phyloP scores from a whole-genome alignment of 2,888 invertebrate genomes.

The Hololepta plana region DNA sequence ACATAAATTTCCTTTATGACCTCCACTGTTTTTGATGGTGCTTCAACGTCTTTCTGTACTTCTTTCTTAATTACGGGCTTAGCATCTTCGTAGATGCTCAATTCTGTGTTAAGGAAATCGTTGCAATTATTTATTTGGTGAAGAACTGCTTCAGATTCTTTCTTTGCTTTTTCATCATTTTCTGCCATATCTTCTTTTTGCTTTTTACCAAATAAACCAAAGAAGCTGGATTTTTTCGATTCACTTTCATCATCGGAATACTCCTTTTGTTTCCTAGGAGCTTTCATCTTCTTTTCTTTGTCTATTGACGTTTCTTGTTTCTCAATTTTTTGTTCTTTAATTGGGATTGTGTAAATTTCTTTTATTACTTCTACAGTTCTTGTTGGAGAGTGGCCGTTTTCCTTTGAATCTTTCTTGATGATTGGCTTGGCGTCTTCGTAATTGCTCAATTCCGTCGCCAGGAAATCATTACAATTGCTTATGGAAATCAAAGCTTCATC shows the following conservation, averaged over 20 bases:
- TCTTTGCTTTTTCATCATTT: constrained; percentile 5
- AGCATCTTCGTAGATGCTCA: constrained; percentile 15
- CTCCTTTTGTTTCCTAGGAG: no score
- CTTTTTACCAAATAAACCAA: constrained; percentile 17
- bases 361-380: no score
- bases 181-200: constrained; percentile 10
- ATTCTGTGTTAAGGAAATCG: constrained; percentile 17
- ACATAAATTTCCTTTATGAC: no score
- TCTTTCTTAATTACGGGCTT: constrained; percentile 6
- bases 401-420: no score
- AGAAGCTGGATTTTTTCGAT: constrained; percentile 12
- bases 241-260: constrained; percentile 7
- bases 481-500: no score
- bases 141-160: constrained; percentile 8
- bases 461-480: constrained; percentile 4
- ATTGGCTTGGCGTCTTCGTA: constrained; percentile 6
- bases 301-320: no score
- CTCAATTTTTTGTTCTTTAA: no score
- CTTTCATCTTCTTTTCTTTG: no score
- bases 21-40: not conserved
- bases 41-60: constrained; percentile 1
- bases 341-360: no score
- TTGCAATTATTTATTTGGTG: constrained; percentile 13
- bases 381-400: no score
- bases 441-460: constrained; percentile 6